Conservation (phyloP, 2,797 vertebrate genomes). For the Pterois miles region DNA sequence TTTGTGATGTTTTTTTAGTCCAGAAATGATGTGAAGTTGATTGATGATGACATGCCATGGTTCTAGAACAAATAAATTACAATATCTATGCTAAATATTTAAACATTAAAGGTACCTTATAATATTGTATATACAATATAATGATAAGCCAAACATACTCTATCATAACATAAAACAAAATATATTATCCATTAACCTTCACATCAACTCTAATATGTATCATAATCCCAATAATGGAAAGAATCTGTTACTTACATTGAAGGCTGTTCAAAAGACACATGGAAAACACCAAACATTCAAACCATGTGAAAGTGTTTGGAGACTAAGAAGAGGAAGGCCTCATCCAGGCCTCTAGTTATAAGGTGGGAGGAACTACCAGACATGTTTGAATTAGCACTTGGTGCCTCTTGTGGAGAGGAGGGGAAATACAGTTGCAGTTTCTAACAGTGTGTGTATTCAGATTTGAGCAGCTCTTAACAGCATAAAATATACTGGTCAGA, state of each 20-base stretch:
- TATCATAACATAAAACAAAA: neutral
- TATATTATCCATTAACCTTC: neutral
- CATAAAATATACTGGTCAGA: no score
- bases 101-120: neutral
- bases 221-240: neutral
- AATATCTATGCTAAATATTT: neutral
- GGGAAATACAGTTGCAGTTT: neutral
- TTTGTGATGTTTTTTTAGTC: neutral
- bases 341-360: neutral
- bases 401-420: neutral
- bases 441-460: no score
- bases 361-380: neutral
- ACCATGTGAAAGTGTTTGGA: neutral
- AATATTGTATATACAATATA: neutral
- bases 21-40: neutral
- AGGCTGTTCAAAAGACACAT: neutral
- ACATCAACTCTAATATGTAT: no score
- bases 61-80: neutral
- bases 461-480: neutral
- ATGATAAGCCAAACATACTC: neutral
- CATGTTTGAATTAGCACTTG: neutral
- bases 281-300: neutral
- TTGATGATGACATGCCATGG: neutral
- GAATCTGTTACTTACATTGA: neutral
- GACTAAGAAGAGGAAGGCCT: neutral